Percentiles rank a stretch among this genome's conserved stretches.
Conservation (phyloP, 2,113 vertebrate genomes). For the Hyaena hyaena region DNA sequence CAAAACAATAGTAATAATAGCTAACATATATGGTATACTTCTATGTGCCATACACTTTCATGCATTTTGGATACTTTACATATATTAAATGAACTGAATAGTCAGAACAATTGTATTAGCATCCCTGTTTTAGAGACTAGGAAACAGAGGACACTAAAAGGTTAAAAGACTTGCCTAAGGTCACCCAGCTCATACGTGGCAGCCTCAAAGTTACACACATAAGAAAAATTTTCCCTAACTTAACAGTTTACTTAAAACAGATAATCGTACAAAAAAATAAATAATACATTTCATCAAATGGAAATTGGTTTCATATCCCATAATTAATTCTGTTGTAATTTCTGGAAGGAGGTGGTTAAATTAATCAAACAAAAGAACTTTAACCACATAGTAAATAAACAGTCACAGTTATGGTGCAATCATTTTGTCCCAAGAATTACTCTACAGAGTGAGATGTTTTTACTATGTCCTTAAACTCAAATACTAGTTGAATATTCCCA, state of each 20-base stretch:
- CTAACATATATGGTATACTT: not conserved
- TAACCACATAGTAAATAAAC: not conserved
- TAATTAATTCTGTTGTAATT: slow-evolving; percentile 19
- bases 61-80: not conserved
- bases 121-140: not conserved
- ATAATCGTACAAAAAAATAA: slow-evolving; percentile 12
- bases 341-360: not conserved
- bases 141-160: slow-evolving; percentile 12
- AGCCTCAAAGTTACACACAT: not conserved
- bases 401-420: not conserved
- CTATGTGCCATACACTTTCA: not conserved
- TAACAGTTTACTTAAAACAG: slow-evolving; percentile 47
- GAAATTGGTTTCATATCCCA: slow-evolving; percentile 13
- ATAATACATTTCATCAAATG: slow-evolving; percentile 23
- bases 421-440: not conserved
- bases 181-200: not conserved
- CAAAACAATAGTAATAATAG: not conserved
- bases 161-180: not conserved
- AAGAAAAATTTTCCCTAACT: slow-evolving; percentile 41
- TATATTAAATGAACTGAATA: not conserved
- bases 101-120: not conserved
- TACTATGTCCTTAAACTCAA: slow-evolving; percentile 55
- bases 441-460: not conserved
- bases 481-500: not conserved
- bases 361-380: slow-evolving; percentile 34